These are phyloP conservation scores for Macrosiphum euphorbiae DNA, from an alignment of 2,888 invertebrate species.

Conservation along the genomic window DNA sequence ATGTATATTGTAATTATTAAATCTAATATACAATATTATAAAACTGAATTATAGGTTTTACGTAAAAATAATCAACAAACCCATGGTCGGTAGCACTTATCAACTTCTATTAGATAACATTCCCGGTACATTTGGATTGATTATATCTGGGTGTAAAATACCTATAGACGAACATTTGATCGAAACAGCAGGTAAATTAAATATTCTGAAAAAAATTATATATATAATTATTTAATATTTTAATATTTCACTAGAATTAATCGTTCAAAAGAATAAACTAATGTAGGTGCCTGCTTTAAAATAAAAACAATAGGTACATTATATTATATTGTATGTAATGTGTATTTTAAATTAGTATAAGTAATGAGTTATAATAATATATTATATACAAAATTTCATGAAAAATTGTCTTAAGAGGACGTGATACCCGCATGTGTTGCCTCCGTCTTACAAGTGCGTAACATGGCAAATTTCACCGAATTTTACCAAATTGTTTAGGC, in stretches of 20 bases:
- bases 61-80: constrained; percentile 42
- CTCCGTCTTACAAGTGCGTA: no score
- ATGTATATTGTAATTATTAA: background rate
- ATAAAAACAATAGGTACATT: background rate
- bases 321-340: background rate
- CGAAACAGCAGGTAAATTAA: constrained; percentile 20
- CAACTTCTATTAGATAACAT: constrained; percentile 28
- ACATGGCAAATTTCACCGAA: no score
- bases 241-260: background rate
- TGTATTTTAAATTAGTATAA: background rate
- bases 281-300: background rate
- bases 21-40: background rate
- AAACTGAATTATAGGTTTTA: background rate
- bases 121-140: background rate
- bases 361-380: background rate
- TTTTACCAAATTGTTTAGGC: no score
- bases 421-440: no score
- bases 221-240: background rate
- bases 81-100: background rate
- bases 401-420: no score
- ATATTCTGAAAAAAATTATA: background rate
- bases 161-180: constrained; percentile 21
- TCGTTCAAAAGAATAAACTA: background rate
- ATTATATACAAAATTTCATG: no score
- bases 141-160: background rate